phyloP scores from a whole-genome alignment of 2,888 invertebrate species.

The Sussaba pulchella region DNA sequence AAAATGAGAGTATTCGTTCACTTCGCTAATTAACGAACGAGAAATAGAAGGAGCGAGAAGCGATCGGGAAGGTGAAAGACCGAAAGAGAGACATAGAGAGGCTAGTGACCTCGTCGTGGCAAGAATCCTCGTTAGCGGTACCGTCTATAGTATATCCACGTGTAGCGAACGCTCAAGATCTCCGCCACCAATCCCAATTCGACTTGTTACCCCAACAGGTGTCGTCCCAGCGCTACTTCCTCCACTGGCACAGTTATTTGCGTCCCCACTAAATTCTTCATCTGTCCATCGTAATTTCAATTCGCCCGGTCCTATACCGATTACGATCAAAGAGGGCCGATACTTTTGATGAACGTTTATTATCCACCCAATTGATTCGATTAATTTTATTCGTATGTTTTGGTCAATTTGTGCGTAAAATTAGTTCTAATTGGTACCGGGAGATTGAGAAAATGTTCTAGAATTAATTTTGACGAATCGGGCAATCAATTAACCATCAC shows the following conservation, averaged over 20 bases:
- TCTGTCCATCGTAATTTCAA: too few relatives aligned
- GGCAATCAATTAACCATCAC: too few relatives aligned
- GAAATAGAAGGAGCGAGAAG: slow-evolving; percentile 22
- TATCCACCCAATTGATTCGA: not conserved
- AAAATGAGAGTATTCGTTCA: slow-evolving; percentile 71
- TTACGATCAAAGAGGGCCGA: slow-evolving; percentile 11
- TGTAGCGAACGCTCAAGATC: slow-evolving; percentile 49
- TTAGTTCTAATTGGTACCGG: too few relatives aligned
- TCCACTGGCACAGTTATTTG: slow-evolving; percentile 45
- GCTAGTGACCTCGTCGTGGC: slow-evolving; percentile 64
- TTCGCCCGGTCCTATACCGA: slow-evolving; percentile 12
- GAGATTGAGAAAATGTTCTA: too few relatives aligned
- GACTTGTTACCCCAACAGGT: slow-evolving; percentile 65
- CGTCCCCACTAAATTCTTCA: slow-evolving; percentile 34
- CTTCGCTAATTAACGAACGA: slow-evolving; percentile 68
- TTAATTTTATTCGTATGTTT: not conserved
- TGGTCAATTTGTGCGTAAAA: not conserved
- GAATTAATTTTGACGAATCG: too few relatives aligned
- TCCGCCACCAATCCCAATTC: slow-evolving; percentile 61
- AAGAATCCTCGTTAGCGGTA: slow-evolving; percentile 64
- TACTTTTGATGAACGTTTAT: slow-evolving; percentile 5
- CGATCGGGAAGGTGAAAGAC: slow-evolving; percentile 20
- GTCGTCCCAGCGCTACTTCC: slow-evolving; percentile 56
- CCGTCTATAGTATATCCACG: slow-evolving; percentile 38
- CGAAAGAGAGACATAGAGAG: slow-evolving; percentile 31